Evolutionary conservation across 2,113 vertebrate species (phyloP), one percentile per base, ranked within the genome.

Genomic region (Piprites chloris): DNA sequence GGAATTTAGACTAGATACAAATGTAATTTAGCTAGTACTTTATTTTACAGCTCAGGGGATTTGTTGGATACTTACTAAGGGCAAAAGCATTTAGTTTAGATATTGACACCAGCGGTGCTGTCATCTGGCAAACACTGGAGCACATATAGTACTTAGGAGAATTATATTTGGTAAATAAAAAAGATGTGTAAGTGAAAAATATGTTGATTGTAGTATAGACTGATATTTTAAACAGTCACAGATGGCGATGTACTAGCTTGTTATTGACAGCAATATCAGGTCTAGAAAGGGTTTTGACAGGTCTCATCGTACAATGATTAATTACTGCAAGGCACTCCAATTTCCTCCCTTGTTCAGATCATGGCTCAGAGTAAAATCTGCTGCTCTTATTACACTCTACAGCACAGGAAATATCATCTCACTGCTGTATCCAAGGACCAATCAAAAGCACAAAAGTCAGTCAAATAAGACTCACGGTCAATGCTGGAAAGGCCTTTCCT

Each of bases 281-380:
- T 96, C 97, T 97, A 98, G 97, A 98, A 97, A 96, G 96, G 97
- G 96, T 98, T 98, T 98, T 99, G 99, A 99, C 99, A 99, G 98
- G 98, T 98, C 98, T 99, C 98, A 98, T 96, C 97, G 95, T 97
- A 95, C 95, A 86, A 99, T 99, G 99, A 99, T 99, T 99, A 99
- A 99, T 99, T 99, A 99, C 99, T 91, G 93, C 8, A 59, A 97
- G 97, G 98, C 98, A 90, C 98, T 99, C 98, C 98, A 98, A 98
- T 98, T 99, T 99, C 99, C 99, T 99, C 97, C 97, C 95, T 97
- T 97, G 97, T 93, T 97, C 98, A 96, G 97, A 97, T 98, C 95
- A 81, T 93, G 86, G 98, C 98, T 97, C 74, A 96, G 97, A 97
- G 97, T 98, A 97, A 98, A 98, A 98, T 90, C 98, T 94, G 97